Base-by-base conservation (phyloP, 2,888 invertebrate species). In the Cecidostiba fungosa region DNA sequence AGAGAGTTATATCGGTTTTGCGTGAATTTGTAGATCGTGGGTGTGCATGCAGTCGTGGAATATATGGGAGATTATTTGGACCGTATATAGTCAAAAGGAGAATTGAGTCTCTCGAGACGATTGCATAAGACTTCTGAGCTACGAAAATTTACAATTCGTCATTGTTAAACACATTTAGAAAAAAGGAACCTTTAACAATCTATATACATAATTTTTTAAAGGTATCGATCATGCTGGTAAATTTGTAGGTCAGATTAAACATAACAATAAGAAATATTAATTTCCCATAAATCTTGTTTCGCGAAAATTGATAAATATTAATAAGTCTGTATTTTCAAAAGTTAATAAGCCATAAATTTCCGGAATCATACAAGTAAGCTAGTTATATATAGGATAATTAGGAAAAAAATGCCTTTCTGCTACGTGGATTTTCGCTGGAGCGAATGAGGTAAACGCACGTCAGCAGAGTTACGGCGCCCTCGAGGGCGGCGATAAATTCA, bases 401-500 rank as follows among this genome's bases (percentile, higher is more conserved):
- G 43, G 14, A 16, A 29, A 66, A 62, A 66, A 66, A 26, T 14
- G 1, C 8, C 19, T 39, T 59, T 59, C 10, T 3, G 59, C 82
- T 36, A 54, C n/a, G 54, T 54, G 10, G 19, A 50, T 50, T 32
- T 14, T 0, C 14, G 47, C 23, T 6, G 19, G 14, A 10, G 12
- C 29, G 23, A 76, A 66, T 0, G 36, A n/a, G 36, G 76, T 76
- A 66, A 76, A 76, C 26, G n/a, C n/a, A 50, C 59, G 16, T 19
- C 47, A 14, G 3, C 72, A 50, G 12, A 62, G 62, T 26, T 47
- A 74, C 59, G 3, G 76, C 36, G 69, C 77, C 77, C 77, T 69
- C 50, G 81, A 77, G 81, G 80, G 54, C 36, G 43, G 39, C 50
- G 26, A 73, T 66, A 73, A 85, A 80, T 72, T 72, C 62, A 66